These are phyloP conservation scores for Hecatera dysodea DNA, from an alignment of 2,888 invertebrate species.

Conservation along the genomic window DNA sequence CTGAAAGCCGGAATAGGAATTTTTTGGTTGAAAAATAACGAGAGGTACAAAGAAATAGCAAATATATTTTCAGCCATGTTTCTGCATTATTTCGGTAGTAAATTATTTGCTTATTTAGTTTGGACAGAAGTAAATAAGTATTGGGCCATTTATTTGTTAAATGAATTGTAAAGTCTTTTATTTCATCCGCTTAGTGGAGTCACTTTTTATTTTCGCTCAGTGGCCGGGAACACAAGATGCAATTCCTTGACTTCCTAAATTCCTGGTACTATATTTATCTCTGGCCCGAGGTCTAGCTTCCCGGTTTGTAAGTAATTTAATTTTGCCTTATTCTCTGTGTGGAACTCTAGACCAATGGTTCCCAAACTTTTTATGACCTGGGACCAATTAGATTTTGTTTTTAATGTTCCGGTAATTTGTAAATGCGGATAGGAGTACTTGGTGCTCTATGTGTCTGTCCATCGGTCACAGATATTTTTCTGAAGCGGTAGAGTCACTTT, in stretches of 20 bases:
- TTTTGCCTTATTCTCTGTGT: slow-evolving; percentile 30
- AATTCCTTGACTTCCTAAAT: slow-evolving; percentile 23
- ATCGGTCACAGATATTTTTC: too few relatives aligned
- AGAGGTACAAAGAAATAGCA: background rate
- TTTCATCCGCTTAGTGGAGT: slow-evolving; percentile 34
- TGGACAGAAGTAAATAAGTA: slow-evolving; percentile 36
- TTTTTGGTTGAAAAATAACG: background rate
- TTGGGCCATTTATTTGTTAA: slow-evolving; percentile 42
- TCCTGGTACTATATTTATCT: slow-evolving; percentile 8
- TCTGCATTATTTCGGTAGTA: slow-evolving; percentile 1
- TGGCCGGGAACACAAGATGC: slow-evolving; percentile 18
- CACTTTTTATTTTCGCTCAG: slow-evolving; percentile 40
- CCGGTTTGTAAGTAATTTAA: slow-evolving; percentile 30
- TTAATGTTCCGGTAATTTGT: too few relatives aligned
- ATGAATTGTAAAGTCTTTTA: slow-evolving; percentile 49
- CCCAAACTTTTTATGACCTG: background rate
- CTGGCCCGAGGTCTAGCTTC: background rate
- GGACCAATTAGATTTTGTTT: background rate
- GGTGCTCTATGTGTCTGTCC: too few relatives aligned
- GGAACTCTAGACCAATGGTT: slow-evolving; percentile 2
- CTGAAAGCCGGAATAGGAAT: slow-evolving; percentile 24
- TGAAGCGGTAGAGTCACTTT: too few relatives aligned
- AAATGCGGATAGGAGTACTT: too few relatives aligned
- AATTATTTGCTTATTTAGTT: slow-evolving; percentile 25
- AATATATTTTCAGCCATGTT: slow-evolving; percentile 21